Evolutionary conservation across 2,797 vertebrate species (phyloP).

Genomic region (Apodemus agrarius): DNA sequence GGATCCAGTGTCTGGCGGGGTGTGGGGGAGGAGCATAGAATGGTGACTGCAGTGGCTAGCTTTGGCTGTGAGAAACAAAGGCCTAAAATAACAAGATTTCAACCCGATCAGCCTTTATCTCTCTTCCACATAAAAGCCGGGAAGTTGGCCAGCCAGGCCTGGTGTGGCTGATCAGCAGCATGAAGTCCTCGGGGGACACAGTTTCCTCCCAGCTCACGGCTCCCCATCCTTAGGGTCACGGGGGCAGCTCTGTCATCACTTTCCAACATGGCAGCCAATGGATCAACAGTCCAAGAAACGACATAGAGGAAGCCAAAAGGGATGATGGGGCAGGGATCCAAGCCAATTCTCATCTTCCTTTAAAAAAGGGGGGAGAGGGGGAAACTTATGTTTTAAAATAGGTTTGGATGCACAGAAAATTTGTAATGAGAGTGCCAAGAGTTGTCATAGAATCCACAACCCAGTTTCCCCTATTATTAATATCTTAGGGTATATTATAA

Average conservation of each 20-base stretch:
- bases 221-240: not conserved
- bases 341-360: not conserved
- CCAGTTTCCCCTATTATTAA: not conserved
- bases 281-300: not conserved
- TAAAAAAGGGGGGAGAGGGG: not conserved
- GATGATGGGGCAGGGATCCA: not conserved
- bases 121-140: constrained; percentile 33
- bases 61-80: constrained; percentile 56
- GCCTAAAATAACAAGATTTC: constrained; percentile 59
- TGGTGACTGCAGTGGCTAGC: not conserved
- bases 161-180: not conserved
- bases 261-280: not conserved
- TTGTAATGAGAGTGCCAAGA: not conserved
- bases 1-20: too few species aligned
- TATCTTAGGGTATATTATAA: not conserved
- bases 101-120: constrained; percentile 47
- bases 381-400: not conserved
- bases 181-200: not conserved
- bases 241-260: not conserved
- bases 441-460: not conserved
- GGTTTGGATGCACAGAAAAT: not conserved
- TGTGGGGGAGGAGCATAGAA: not conserved
- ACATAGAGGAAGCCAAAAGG: not conserved
- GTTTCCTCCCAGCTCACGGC: not conserved
- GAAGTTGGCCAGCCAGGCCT: not conserved